Evolutionary conservation across 1,140 invertebrate genomes (phyloP).

Genomic region (Meloidogyne exigua): DNA sequence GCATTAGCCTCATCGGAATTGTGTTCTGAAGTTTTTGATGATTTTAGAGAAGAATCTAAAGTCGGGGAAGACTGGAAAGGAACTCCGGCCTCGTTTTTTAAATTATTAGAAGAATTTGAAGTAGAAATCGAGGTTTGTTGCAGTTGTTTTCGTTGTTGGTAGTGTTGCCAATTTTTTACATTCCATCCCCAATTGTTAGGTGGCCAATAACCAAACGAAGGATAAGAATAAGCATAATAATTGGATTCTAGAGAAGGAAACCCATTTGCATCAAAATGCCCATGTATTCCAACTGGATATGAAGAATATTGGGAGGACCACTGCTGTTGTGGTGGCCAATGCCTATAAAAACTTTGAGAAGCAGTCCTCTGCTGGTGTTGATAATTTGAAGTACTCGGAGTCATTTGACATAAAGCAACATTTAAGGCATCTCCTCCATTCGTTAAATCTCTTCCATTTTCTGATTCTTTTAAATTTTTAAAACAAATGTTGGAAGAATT

Average conservation of each 20-base stretch:
- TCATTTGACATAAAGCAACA: background rate
- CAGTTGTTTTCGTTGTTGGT: background rate
- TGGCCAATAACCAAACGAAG: background rate
- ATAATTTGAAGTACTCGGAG: background rate
- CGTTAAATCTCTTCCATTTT: background rate
- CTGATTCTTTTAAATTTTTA: background rate
- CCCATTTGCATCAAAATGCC: background rate
- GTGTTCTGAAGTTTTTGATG: background rate
- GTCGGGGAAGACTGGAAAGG: background rate
- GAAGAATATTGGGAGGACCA: background rate
- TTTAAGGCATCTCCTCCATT: background rate
- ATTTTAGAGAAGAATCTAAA: background rate
- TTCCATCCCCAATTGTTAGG: background rate
- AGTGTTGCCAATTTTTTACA: background rate
- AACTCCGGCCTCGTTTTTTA: background rate
- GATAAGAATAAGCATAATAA: slow-evolving; percentile 1
- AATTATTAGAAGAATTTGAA: background rate
- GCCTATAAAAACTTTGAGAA: background rate
- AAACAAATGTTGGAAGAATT: background rate
- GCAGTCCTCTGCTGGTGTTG: background rate
- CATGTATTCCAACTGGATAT: background rate
- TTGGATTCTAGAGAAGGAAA: background rate
- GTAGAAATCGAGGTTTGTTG: background rate
- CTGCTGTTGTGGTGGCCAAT: background rate
- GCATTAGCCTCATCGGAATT: background rate